phyloP scores from a whole-genome alignment of 2,113 vertebrate genomes.

The Pteruthius melanotis region DNA sequence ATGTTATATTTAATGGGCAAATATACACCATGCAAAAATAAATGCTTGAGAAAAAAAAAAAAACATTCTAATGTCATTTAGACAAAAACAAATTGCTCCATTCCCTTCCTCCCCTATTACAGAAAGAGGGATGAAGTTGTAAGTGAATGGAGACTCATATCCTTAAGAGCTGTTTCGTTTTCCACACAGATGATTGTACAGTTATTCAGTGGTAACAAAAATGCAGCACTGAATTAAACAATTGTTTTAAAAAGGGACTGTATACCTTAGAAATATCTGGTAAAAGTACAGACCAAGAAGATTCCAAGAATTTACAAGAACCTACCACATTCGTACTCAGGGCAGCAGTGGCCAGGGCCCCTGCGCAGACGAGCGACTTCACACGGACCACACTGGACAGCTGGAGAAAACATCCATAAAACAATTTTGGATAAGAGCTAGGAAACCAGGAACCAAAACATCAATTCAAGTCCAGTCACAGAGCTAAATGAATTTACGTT shows the following conservation, averaged over 20 bases:
- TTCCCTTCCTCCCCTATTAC: not conserved
- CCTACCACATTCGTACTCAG: conserved; percentile 88
- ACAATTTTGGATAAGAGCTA: not conserved
- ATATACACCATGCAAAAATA: not conserved
- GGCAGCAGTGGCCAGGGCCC: conserved; percentile 80
- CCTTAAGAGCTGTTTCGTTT: not conserved
- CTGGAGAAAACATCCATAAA: conserved; percentile 60
- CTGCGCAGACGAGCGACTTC: conserved; percentile 80
- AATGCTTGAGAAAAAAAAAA: not conserved
- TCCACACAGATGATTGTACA: not conserved
- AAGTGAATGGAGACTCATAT: not conserved
- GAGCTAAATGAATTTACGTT: conserved; percentile 71
- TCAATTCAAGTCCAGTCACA: not conserved
- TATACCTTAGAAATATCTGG: not conserved
- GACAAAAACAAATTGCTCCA: not conserved
- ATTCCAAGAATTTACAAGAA: not conserved
- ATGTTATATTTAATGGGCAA: not conserved
- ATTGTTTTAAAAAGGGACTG: rapidly evolving
- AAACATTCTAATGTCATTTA: not conserved
- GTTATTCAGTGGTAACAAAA: not conserved
- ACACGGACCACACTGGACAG: conserved; percentile 81
- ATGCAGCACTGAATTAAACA: not conserved
- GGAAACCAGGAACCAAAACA: not conserved
- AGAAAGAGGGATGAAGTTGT: not conserved
- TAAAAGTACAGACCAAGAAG: not conserved